Evolutionary conservation across 2,113 vertebrate genomes (phyloP).

Genomic region (Calidris pugnax): DNA sequence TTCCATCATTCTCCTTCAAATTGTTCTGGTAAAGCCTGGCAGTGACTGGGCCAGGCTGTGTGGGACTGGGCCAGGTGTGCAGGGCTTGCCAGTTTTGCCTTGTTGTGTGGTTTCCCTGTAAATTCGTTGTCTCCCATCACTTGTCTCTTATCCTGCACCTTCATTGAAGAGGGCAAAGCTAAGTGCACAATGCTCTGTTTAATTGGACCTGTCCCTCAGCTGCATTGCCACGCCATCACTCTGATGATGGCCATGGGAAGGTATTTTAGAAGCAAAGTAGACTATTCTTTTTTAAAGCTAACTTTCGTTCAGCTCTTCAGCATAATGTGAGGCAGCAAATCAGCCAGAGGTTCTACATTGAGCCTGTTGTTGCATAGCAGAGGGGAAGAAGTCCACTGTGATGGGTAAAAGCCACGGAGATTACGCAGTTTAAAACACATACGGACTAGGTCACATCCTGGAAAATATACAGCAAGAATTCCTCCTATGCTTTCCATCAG

Average conservation of each 20-base stretch:
- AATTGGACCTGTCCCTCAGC: background rate
- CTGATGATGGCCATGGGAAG: background rate
- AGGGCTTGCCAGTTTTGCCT: background rate
- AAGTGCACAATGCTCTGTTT: background rate
- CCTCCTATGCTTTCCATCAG: background rate
- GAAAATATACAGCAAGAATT: background rate
- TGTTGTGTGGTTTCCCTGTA: background rate
- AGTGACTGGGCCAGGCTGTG: background rate
- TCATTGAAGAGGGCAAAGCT: background rate
- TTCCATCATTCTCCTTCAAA: background rate
- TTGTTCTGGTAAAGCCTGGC: background rate
- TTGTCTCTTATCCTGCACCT: background rate
- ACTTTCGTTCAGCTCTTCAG: background rate
- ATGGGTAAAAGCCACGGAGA: background rate
- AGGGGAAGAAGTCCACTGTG: background rate
- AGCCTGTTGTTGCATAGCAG: background rate
- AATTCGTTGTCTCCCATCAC: background rate
- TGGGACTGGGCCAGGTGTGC: background rate
- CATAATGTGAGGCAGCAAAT: background rate
- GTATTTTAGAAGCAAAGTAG: background rate
- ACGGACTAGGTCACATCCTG: background rate
- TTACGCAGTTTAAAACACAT: background rate
- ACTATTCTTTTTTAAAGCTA: background rate
- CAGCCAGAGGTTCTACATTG: background rate
- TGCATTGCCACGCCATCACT: accelerated